Evolutionary conservation across 2,113 vertebrate species (phyloP).

Genomic region (Muscicapa adusta): DNA sequence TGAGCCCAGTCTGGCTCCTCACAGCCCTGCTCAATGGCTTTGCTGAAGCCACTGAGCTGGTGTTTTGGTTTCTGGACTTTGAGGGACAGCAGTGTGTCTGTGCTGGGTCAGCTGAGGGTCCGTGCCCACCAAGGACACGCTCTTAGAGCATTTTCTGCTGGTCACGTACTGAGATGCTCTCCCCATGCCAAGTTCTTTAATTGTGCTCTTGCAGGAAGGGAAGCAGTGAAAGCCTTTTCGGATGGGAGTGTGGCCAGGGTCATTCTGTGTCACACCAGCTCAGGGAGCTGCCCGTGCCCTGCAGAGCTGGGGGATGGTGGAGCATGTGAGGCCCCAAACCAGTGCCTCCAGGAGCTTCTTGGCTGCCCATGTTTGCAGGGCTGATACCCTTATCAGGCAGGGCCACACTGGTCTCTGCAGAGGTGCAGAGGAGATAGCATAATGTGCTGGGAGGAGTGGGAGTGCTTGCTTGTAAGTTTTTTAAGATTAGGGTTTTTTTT

Average conservation of each 20-base stretch:
- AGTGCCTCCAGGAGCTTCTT: not conserved
- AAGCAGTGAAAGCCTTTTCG: not conserved
- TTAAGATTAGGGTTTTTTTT: too few relatives aligned
- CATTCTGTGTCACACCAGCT: rapidly evolving
- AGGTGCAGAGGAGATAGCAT: not conserved
- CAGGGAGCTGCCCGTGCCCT: not conserved
- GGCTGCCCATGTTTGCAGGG: not conserved
- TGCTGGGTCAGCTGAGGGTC: not conserved
- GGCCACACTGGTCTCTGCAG: not conserved
- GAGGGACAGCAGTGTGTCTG: not conserved
- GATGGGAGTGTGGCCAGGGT: rapidly evolving
- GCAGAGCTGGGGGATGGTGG: rapidly evolving
- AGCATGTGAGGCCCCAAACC: not conserved
- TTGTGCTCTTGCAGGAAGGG: not conserved
- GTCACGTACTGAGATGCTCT: not conserved
- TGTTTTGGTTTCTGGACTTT: not conserved
- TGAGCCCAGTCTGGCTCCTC: rapidly evolving
- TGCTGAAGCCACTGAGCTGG: not conserved
- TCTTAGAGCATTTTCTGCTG: rapidly evolving
- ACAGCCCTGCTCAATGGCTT: rapidly evolving
- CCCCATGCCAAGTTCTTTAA: rapidly evolving
- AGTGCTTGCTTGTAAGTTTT: not conserved
- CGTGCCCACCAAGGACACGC: not conserved
- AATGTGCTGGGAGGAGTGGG: rapidly evolving
- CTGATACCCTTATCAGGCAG: not conserved